Evolutionary conservation across 2,797 vertebrate genomes (phyloP).

Genomic region (Melopsittacus undulatus): DNA sequence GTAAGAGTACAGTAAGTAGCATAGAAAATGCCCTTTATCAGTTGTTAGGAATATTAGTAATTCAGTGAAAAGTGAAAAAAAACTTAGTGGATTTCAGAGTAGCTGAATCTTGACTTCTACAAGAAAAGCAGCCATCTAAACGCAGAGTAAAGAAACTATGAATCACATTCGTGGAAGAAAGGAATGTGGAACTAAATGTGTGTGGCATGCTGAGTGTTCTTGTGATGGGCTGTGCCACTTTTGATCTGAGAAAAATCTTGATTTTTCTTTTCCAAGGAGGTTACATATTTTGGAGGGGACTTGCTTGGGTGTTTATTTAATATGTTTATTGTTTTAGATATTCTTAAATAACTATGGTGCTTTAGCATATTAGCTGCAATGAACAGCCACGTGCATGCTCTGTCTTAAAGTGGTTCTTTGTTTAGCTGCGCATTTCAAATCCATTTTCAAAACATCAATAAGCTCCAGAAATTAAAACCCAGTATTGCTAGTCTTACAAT

Average conservation of each 20-base stretch:
- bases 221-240: not conserved
- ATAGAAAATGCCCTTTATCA: not conserved
- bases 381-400: not conserved
- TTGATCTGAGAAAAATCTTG: not conserved
- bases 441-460: not conserved
- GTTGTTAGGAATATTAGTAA: not conserved
- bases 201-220: not conserved
- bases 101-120: not conserved
- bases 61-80: not conserved
- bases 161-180: not conserved
- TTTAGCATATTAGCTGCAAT: not conserved
- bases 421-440: slow-evolving; percentile 17
- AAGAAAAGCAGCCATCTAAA: not conserved
- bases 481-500: not conserved
- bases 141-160: not conserved
- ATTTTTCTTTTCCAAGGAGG: not conserved
- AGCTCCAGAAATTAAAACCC: slow-evolving; percentile 34
- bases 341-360: not conserved
- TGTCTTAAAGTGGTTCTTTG: not conserved
- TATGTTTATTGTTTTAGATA: not conserved
- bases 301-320: not conserved
- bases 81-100: not conserved
- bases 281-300: not conserved
- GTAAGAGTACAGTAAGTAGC: not conserved
- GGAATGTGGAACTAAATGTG: not conserved